These are phyloP conservation scores for Lissocephala sabroskyi DNA, from an alignment of 2,888 invertebrate species.

Conservation along the genomic window DNA sequence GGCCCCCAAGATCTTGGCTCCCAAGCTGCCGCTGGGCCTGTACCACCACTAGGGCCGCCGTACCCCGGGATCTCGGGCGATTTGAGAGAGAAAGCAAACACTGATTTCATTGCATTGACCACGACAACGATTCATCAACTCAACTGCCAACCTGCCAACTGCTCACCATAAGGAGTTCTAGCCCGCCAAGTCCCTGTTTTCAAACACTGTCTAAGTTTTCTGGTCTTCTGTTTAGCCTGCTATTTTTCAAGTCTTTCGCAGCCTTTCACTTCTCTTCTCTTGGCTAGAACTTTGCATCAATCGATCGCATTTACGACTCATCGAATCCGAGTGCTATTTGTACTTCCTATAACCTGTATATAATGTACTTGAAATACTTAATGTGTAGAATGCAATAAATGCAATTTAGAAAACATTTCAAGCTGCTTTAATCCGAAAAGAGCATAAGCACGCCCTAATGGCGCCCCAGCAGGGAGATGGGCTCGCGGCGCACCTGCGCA, in stretches of 20 bases:
- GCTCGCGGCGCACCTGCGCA: slow-evolving; percentile 69
- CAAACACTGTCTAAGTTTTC: neutral
- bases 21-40: slow-evolving; percentile 38
- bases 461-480: too few species aligned
- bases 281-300: slow-evolving; percentile 1
- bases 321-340: slow-evolving; percentile 3
- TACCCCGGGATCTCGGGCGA: neutral
- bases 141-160: slow-evolving; percentile 23
- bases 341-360: slow-evolving; percentile 35
- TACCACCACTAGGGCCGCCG: slow-evolving; percentile 47
- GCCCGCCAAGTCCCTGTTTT: neutral
- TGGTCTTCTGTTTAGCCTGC: too few species aligned
- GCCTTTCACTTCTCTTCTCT: neutral
- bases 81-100: slow-evolving; percentile 20
- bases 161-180: slow-evolving; percentile 21
- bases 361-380: slow-evolving; percentile 28
- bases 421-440: too few species aligned
- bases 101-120: slow-evolving; percentile 53
- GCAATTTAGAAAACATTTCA: slow-evolving; percentile 12
- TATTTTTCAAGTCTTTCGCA: neutral
- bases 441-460: too few species aligned
- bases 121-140: too few species aligned
- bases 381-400: slow-evolving; percentile 53
- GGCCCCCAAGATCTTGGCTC: slow-evolving; percentile 49
- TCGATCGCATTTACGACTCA: slow-evolving; percentile 12